Conservation (phyloP, 2,113 vertebrate genomes). For the Falcunculus frontatus region DNA sequence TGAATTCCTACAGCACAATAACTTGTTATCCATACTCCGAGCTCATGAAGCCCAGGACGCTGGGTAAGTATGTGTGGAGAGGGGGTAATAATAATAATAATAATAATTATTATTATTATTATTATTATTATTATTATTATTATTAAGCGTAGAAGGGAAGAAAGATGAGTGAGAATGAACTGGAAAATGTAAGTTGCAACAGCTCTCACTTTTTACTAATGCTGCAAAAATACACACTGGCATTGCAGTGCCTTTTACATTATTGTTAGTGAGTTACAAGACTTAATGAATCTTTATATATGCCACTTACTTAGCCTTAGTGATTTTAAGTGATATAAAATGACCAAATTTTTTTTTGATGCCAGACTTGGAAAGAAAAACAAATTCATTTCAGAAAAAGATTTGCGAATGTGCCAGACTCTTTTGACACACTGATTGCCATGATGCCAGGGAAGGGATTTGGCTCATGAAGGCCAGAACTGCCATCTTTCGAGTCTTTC, state of each 20-base stretch:
- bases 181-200: neutral
- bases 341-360: neutral
- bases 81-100: neutral
- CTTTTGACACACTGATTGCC: neutral
- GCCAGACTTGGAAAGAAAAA: neutral
- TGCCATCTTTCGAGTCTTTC: neutral
- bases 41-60: slow-evolving; percentile 99
- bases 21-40: slow-evolving; percentile 98
- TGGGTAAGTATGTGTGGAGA: slow-evolving; percentile 80
- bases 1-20: slow-evolving; percentile 99
- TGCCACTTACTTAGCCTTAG: neutral
- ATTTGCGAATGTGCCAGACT: neutral
- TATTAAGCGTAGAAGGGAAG: neutral
- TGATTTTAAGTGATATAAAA: neutral
- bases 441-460: neutral
- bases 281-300: neutral
- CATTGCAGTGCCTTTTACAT: neutral
- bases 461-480: neutral
- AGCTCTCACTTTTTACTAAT: neutral
- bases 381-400: neutral
- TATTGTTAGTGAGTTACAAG: neutral
- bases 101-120: too few relatives aligned
- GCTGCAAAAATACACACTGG: neutral
- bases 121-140: too few relatives aligned
- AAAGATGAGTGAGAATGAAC: neutral